Base-by-base conservation (phyloP, 2,888 invertebrate species). In the Ophioninae sp. region DNA sequence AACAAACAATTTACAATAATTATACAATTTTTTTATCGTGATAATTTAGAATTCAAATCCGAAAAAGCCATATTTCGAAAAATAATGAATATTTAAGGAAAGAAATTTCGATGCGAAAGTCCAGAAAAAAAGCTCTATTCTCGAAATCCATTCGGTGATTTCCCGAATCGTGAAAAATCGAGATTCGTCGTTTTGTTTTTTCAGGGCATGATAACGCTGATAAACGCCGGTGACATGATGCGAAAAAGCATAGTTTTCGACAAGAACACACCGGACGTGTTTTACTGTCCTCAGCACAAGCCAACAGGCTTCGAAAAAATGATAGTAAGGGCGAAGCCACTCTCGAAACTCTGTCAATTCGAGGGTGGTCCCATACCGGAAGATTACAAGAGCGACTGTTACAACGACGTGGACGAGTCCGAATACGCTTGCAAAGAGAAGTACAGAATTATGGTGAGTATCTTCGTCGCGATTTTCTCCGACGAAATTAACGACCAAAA, bases 351-450 rank as follows among this genome's bases (percentile, higher is more conserved):
- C 6, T 97, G 97, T 89, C 96, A 97, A 92, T 96, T 95, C 89
- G 96, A 96, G 90, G 96, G 96, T 9, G 94, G 94, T 82, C 94
- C 94, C 64, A 92, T 96, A 82, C 96, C 96, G 0, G 94, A 95
- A 85, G 95, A 96, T 88, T 96, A 96, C 93, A 96, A 96, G 91
- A 95, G 96, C 72, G 97, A 96, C 89, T 97, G 97, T 90, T 97
- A 96, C 93, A 95, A 96, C 91, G 96, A 97, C 91, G 95, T 96
- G 22, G 96, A 96, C 91, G 97, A 97, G 93, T 95, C 95, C 37
- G 95, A 96, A 86, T 96, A 95, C 91, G 97, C 96, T 3, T 97
- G 97, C 93, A 96, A 96, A 92, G 96, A 96, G 91, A 96, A 96
- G 91, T 95, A 96, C 90, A 94, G 96, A 90, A 96, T 96, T 89